Evolutionary conservation across 1,140 invertebrate genomes (phyloP), one percentile per base, ranked within the genome.

Genomic region (Arctopsyche grandis): DNA sequence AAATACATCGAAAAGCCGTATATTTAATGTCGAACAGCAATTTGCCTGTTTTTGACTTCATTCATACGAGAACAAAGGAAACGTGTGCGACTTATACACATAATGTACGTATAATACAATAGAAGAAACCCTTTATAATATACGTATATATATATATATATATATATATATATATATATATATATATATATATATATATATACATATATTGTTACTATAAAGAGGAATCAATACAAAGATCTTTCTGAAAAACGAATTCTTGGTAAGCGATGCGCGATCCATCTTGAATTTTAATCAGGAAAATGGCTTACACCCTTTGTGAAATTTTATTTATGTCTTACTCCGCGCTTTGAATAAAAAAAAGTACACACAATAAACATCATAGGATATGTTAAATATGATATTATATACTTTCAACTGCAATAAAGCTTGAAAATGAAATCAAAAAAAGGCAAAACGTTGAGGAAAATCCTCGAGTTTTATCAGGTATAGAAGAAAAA

Each of bases 31-130:
- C 3, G 24, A 66, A 24, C 63, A 66, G 63, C 19, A 66, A 66
- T 66, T 66, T 66, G 63, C 63, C 63, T 26, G 63, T 66, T 66
- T 66, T 66, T 66, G 63, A 66, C 63, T 66, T 66, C 63, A 24
- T 66, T 26, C 63, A 26, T 22, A 26, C 5, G 63, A 24, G 24
- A 66, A 66, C 48, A 52, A 66, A 26, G 63, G 24, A 66, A 19
- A 66, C 63, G 63, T 26, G 26, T 22, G 21, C 21, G 63, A 38
- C 29, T 38, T 38, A 38, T 38, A 38, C 29, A 38, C 29, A 38
- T 38, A 4, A 38, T 38, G 3, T 38, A 38, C 29, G 3, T 38
- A 38, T 7, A 38, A 38, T 38, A 7, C 29, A 38, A 38, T 38
- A 7, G 29, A 38, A 38, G 29, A 7, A 38, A 38, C 29, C 29